phyloP scores from a whole-genome alignment of 2,888 invertebrate species.

The Ametastegia equiseti region DNA sequence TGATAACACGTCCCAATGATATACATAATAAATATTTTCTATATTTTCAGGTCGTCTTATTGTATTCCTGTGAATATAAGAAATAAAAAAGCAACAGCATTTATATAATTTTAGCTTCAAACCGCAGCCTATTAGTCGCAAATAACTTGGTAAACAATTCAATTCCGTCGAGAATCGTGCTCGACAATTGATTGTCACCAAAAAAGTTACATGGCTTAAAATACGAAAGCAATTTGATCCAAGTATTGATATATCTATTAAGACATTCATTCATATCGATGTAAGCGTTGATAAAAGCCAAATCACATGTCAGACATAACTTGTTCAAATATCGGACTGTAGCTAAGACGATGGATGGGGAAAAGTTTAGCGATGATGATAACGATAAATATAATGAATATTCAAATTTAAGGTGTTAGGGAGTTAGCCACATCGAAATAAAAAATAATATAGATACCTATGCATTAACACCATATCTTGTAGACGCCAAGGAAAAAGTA shows the following conservation, averaged over 20 bases:
- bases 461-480: background rate
- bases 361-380: background rate
- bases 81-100: background rate
- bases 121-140: background rate
- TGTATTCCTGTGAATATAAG: background rate
- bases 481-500: background rate
- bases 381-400: background rate
- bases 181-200: background rate
- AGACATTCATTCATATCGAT: slow-evolving; percentile 11
- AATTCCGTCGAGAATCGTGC: background rate
- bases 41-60: background rate
- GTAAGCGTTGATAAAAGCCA: background rate
- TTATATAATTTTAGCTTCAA: background rate
- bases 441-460: too few relatives aligned
- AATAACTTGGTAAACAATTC: background rate
- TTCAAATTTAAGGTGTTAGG: background rate
- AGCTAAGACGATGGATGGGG: background rate
- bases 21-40: background rate
- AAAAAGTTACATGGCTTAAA: background rate
- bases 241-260: background rate
- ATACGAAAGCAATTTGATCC: background rate
- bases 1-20: background rate
- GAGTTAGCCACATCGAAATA: too few relatives aligned
- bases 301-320: slow-evolving; percentile 33
- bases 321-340: slow-evolving; percentile 29